Evolutionary conservation across 2,797 vertebrate genomes (phyloP), one percentile per base, ranked within the genome.

Genomic region (Poecilia picta): DNA sequence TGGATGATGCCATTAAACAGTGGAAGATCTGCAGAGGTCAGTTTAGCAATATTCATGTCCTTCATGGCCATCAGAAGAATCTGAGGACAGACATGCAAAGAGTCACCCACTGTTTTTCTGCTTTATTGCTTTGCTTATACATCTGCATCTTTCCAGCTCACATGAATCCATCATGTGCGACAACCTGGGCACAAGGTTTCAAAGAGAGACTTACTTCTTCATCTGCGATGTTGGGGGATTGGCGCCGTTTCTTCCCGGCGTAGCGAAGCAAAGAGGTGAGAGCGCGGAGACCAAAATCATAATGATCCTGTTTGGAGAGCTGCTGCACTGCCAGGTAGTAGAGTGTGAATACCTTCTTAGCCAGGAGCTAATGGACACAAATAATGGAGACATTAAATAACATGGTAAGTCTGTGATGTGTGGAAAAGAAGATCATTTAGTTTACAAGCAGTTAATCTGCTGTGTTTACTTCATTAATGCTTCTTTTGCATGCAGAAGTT

Each of bases 281-380:
- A 0, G 97, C 97, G 0, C 97, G 96, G 5, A 98, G 94, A 46
- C 97, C 97, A 6, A 98, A 98, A 88, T 98, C 97, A 16, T 98
- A 98, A 85, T 98, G 97, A 86, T 98, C 97, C 88, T 97, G 97
- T 79, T 95, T 95, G 72, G 97, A 98, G n/a, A 98, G 94, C 92
- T 97, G 97, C 90, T 98, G 97, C 79, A 96, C 89, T 0, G 97
- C 97, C 90, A 98, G 92, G 0, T 95, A 97, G 92, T 98, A 98
- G 8, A 98, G 93, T 0, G 96, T 98, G 86, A 96, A 96, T 39
- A 98, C 97, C 79, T 98, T 98, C 95, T 97, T 97, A 25, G 97
- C 97, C 88, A 98, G 94, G 73, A 95, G 53, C 97, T 98, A 68
- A 68, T 77, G 13, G 51, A 57, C 55, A 72, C n/a, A 79, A 18